A percentile compares a stretch with the other conserved stretches of the same genome.
Evolutionary conservation across 1,140 invertebrate species (phyloP).

Genomic region (Battus philenor): DNA sequence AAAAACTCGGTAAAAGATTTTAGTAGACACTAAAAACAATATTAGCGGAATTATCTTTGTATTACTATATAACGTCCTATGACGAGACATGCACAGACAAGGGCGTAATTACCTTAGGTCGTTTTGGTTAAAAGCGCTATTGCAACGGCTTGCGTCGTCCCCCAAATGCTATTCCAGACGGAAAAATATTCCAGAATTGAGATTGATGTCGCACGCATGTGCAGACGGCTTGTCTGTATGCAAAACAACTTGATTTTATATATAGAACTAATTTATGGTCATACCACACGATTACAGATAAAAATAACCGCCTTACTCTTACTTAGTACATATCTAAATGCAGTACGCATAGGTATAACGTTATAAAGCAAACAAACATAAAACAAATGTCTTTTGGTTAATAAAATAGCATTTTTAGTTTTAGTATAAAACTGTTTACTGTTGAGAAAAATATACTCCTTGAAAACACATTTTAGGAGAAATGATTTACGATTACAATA

Average conservation of each 20-base stretch:
- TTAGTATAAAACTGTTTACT: no score
- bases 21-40: no score
- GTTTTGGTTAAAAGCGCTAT: constrained; percentile 7
- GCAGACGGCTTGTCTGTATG: constrained; percentile 68
- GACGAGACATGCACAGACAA: no score
- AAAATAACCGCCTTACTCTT: constrained; percentile 64
- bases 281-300: constrained; percentile 72
- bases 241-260: constrained; percentile 70
- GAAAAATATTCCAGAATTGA: constrained; percentile 75
- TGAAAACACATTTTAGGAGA: no score
- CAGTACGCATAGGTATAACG: constrained; percentile 5
- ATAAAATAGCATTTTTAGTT: no score
- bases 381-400: not conserved
- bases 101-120: constrained; percentile 11
- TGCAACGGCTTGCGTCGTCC: not conserved
- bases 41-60: no score
- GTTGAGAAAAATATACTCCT: no score
- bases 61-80: no score
- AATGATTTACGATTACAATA: no score
- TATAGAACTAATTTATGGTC: constrained; percentile 74
- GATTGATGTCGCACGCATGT: constrained; percentile 74
- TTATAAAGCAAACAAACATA: not conserved
- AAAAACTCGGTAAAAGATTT: no score
- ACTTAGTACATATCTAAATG: constrained; percentile 49
- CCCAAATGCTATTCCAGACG: constrained; percentile 35